Base-by-base conservation (phyloP, 2,888 invertebrate species). In the Atrina japonica region DNA sequence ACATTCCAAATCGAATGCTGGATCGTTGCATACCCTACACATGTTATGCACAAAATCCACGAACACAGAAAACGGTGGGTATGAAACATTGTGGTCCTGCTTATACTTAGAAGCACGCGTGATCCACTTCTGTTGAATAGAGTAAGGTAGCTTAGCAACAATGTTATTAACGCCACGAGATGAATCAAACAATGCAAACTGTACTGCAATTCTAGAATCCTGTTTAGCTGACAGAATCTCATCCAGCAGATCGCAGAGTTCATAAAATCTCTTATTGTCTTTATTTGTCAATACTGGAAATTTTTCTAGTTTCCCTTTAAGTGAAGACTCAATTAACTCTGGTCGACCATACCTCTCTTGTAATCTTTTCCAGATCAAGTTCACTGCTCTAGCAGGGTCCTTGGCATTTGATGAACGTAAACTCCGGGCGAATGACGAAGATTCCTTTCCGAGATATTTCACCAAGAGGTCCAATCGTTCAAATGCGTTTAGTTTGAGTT, bases 171-270 rank as follows among this genome's bases (percentile, higher is more conserved):
- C 45, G 21, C 73, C 69, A 27, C 65, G 18, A 2, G 60, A 59
- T 2, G 65, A 50, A 41, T 73, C 73, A 59, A 69, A 60, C 25
- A 69, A 68, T 6, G 29, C 29, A 16, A 73, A 25, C 1, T 52
- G 50, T 6, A 14, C 7, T 14, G 43, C 18, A 49, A 47, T 61
- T 7, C 25, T 47, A 3, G n/a, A 16, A 47, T 61, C 14, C 30
- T 59, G 29, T 21, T 55, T 71, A 2, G 58, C 50, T 70, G 52
- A 25, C 3, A 67, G 16, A 41, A 70, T 16, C n/a, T n/a, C n/a
- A n/a, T n/a, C n/a, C n/a, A n/a, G n/a, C n/a, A n/a, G n/a, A 29
- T 73, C 69, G 0, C 60, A 60, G 14, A 73, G 50, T 60, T 73
- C 73, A 49, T 66, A 70, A 9, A 73, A 66, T 66, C n/a, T n/a